Percentiles rank a stretch among this genome's conserved stretches.
phyloP scores from a whole-genome alignment of 2,797 vertebrate species.

The Diplodus sargus region DNA sequence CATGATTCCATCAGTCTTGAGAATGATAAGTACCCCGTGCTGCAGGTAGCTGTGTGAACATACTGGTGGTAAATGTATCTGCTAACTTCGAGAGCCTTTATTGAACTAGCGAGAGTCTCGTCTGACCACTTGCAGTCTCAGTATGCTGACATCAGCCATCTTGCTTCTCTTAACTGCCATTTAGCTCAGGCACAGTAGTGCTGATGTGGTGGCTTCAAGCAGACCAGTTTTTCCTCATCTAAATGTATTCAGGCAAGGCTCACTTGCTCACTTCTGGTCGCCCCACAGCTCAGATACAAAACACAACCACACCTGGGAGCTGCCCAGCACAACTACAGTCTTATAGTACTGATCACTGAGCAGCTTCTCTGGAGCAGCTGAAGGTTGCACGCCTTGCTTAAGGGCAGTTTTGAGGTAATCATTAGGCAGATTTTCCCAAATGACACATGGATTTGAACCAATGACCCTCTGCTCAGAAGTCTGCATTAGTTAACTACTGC shows the following conservation, averaged over 20 bases:
- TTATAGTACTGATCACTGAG: slow-evolving; percentile 44
- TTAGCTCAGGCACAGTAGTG: slow-evolving; percentile 61
- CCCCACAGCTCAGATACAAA: slow-evolving; percentile 39
- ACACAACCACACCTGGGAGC: slow-evolving; percentile 38
- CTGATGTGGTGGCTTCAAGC: slow-evolving; percentile 60
- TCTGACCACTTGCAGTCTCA: slow-evolving; percentile 50
- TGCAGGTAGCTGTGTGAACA: slow-evolving; percentile 1
- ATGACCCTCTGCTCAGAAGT: slow-evolving; percentile 43
- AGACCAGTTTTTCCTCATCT: slow-evolving; percentile 53
- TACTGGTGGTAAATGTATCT: slow-evolving; percentile 14
- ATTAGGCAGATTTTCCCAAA: slow-evolving; percentile 53
- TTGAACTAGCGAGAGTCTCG: slow-evolving; percentile 30
- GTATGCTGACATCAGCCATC: slow-evolving; percentile 69
- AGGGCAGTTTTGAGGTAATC: slow-evolving; percentile 63
- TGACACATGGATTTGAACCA: slow-evolving; percentile 51
- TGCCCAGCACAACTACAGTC: slow-evolving; percentile 35
- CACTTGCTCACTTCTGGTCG: slow-evolving; percentile 32
- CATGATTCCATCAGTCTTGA: background rate
- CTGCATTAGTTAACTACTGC: slow-evolving; percentile 13
- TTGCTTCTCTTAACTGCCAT: slow-evolving; percentile 61
- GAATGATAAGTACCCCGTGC: slow-evolving; percentile 8
- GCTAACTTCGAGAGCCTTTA: slow-evolving; percentile 30
- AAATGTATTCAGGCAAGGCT: slow-evolving; percentile 53
- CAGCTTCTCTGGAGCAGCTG: slow-evolving; percentile 36
- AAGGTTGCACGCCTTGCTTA: slow-evolving; percentile 59